phyloP scores from a whole-genome alignment of 2,113 vertebrate species.

The Hassar affinis region DNA sequence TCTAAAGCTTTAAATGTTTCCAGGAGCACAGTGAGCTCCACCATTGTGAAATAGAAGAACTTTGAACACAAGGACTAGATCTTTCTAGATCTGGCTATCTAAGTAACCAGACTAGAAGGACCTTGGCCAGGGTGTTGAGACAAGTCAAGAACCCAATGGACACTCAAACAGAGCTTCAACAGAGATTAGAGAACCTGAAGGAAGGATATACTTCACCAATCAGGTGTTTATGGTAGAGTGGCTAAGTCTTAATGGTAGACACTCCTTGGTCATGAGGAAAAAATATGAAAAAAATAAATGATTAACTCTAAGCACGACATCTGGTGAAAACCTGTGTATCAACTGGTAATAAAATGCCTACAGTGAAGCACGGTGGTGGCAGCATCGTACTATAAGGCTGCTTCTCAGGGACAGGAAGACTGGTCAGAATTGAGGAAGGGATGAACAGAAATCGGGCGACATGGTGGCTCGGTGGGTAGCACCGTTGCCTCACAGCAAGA shows the following conservation, averaged over 20 bases:
- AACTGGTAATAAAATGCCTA: background rate
- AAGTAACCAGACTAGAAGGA: no score
- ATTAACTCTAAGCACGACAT: no score
- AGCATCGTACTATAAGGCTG: background rate
- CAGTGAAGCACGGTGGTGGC: background rate
- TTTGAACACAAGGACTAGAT: background rate
- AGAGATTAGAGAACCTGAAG: background rate
- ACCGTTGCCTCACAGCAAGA: no score
- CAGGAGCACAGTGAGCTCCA: background rate
- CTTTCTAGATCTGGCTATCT: background rate
- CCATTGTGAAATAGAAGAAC: background rate
- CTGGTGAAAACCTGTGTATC: background rate
- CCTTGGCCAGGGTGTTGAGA: no score
- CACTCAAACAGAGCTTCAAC: background rate
- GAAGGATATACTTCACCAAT: background rate
- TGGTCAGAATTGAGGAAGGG: background rate
- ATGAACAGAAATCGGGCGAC: no score
- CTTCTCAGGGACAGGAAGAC: background rate
- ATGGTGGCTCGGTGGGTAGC: no score
- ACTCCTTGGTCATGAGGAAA: background rate
- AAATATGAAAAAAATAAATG: background rate
- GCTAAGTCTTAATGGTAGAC: background rate
- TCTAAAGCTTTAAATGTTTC: background rate
- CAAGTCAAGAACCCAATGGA: background rate
- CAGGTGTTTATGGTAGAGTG: background rate